Evolutionary conservation across 2,797 vertebrate species (phyloP), one percentile per base, ranked within the genome.

Genomic region (Numenius phaeopus): DNA sequence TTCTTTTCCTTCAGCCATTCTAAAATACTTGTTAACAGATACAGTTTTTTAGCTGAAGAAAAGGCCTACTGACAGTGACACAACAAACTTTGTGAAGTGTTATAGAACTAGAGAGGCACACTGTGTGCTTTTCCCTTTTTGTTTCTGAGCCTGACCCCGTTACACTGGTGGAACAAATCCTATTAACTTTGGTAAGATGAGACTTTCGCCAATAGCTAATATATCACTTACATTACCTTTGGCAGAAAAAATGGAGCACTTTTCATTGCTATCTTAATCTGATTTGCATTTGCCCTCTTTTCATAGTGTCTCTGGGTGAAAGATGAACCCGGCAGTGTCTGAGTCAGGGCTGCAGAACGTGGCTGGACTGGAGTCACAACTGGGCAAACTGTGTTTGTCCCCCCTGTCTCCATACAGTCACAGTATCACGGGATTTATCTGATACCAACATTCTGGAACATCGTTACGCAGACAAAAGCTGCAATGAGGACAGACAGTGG

Each of bases 391-490:
- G 26, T 22, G 34, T 47, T 83, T 62, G 46, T 30, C 23, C 18
- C 42, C 65, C 42, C 29, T 58, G 11, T 18, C 69, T 15, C 17
- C 58, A 7, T 13, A 21, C 4, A 18, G 34, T 26, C 39, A n/a
- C 34, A 29, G 4, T 19, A 47, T 65, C 59, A 37, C 16, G 30
- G 42, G 55, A 24, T 72, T 40, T 66, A 58, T 67, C 75, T 76
- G 62, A 90, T 67, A 70, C 49, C 83, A 94, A 76, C 77, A 47
- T 89, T 61, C 66, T 20, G 17, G 84, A 94, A 89, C 67, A 78
- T 64, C 90, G 39, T 75, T 90, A 90, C 34, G 17, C 76, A 81
- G 89, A 71, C 55, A 92, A 94, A 93, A 87, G 83, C 79, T 93
- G 66, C 86, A 81, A 44, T 57, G 79, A 89, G 89, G 89, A 67